Evolutionary conservation across 1,140 invertebrate genomes (phyloP).

Genomic region (Bombus vancouverensis): DNA sequence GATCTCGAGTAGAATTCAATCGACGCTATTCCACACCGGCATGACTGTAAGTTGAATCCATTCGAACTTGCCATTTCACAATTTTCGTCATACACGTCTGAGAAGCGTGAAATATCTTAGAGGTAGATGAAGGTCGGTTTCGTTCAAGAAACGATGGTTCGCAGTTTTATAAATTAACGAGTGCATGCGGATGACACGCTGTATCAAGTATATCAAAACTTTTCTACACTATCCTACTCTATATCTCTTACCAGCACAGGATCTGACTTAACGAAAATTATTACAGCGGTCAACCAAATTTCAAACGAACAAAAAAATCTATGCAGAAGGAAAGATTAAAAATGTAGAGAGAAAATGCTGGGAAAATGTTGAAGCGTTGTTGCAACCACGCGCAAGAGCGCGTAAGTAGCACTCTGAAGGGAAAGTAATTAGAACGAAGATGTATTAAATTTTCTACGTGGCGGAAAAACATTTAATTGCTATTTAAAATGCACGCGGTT

Average conservation of each 20-base stretch:
- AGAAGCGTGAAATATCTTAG: not conserved
- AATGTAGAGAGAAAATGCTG: not conserved
- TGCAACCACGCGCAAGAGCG: not conserved
- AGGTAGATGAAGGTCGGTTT: not conserved
- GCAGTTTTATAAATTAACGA: constrained; percentile 18
- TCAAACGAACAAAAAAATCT: no score
- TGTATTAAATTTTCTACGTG: not conserved
- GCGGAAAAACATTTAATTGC: not conserved
- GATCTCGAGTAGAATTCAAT: not conserved
- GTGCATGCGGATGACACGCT: not conserved
- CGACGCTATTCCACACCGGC: no score
- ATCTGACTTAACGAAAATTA: not conserved
- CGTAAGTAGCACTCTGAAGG: not conserved
- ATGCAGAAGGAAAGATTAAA: not conserved
- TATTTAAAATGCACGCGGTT: not conserved
- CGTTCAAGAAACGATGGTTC: constrained; percentile 1
- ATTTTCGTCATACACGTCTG: not conserved
- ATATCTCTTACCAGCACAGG: not conserved
- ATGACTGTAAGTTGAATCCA: no score
- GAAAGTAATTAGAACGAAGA: constrained; percentile 14
- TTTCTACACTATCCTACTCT: not conserved
- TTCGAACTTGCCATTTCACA: not conserved
- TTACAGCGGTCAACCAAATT: not conserved
- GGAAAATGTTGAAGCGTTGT: not conserved
- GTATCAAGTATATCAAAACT: constrained; percentile 5